Conservation (phyloP, 23 tunicate genomes). For the Ciona savignyi region DNA sequence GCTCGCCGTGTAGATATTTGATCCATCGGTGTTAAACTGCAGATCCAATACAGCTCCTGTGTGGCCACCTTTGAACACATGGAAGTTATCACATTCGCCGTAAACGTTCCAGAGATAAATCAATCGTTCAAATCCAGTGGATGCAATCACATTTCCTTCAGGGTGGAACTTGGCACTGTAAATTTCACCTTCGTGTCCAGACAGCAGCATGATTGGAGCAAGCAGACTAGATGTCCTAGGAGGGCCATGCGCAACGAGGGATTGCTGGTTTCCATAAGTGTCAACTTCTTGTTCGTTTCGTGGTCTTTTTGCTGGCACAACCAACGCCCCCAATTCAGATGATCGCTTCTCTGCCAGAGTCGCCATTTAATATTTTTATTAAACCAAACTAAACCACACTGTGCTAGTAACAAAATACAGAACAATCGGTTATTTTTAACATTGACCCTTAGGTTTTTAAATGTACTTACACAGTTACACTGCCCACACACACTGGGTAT, state of each 20-base stretch:
- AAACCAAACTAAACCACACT: too few relatives aligned
- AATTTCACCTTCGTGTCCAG: constrained; percentile 93
- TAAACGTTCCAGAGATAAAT: constrained; percentile 89
- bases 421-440: too few relatives aligned
- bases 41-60: constrained; percentile 79
- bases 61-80: constrained; percentile 78
- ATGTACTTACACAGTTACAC: too few relatives aligned
- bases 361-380: not conserved
- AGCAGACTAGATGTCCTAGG: constrained; percentile 80
- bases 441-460: too few relatives aligned
- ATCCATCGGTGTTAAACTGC: constrained; percentile 85
- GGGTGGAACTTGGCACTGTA: constrained; percentile 86
- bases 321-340: constrained; percentile 35
- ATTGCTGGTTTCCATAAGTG: constrained; percentile 13
- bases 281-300: constrained; percentile 15
- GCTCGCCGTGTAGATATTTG: constrained; percentile 71
- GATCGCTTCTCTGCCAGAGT: constrained; percentile 32
- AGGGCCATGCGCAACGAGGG: constrained; percentile 29
- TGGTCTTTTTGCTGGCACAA: constrained; percentile 32
- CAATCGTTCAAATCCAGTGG: constrained; percentile 77
- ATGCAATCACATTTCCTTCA: constrained; percentile 67
- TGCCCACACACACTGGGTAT: too few relatives aligned
- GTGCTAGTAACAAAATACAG: too few relatives aligned
- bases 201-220: constrained; percentile 87
- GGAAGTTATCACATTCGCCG: constrained; percentile 91